These are phyloP conservation scores for Deilephila elpenor DNA, from an alignment of 2,888 invertebrate genomes.

Conservation along the genomic window DNA sequence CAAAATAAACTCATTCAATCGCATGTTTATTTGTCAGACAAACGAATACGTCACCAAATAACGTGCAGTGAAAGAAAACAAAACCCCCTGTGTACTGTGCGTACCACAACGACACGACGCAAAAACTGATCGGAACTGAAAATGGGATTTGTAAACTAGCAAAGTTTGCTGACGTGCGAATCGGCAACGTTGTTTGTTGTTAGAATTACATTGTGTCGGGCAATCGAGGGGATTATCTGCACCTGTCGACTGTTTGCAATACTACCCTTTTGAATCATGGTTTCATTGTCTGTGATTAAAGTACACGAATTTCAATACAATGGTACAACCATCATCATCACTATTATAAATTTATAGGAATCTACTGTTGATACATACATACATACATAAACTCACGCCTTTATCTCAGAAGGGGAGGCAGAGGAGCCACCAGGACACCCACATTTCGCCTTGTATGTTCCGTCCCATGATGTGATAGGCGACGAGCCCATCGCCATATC, in stretches of 20 bases:
- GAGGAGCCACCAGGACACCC: no score
- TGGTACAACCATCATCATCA: no score
- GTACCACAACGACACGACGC: not conserved
- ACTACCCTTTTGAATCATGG: no score
- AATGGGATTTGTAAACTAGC: slow-evolving; percentile 18
- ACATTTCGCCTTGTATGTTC: no score
- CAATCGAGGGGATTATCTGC: not conserved
- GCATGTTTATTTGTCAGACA: not conserved
- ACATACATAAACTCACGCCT: no score
- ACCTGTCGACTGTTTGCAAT: not conserved
- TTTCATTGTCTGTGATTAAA: no score
- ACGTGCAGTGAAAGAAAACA: slow-evolving; percentile 5
- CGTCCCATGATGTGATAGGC: no score
- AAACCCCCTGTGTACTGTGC: not conserved
- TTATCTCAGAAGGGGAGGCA: no score
- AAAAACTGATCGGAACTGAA: slow-evolving; percentile 12
- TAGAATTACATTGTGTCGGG: not conserved
- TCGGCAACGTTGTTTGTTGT: slow-evolving; percentile 5
- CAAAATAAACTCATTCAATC: not conserved
- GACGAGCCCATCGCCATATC: no score
- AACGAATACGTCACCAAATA: slow-evolving; percentile 15
- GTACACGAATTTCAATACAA: no score
- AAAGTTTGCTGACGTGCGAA: slow-evolving; percentile 15
- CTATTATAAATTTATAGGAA: no score
- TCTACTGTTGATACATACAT: no score